These are phyloP conservation scores for Galbula dea DNA, from an alignment of 2,113 vertebrate genomes.

Conservation along the genomic window DNA sequence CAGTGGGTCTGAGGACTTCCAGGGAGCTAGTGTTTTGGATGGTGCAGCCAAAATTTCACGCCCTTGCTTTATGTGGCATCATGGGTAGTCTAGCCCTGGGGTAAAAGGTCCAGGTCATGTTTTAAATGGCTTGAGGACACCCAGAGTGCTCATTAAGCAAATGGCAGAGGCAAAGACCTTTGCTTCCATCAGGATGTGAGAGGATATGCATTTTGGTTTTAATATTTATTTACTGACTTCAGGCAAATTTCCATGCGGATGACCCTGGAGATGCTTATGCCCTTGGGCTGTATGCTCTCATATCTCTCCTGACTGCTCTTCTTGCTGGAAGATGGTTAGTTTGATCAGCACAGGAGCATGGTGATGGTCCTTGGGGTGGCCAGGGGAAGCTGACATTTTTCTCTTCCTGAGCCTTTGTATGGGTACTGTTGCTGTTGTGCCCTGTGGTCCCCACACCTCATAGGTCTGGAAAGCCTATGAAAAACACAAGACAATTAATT, in stretches of 20 bases:
- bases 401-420: neutral
- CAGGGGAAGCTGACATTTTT: neutral
- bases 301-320: neutral
- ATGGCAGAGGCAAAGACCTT: neutral
- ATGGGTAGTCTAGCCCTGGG: neutral
- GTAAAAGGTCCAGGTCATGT: slow-evolving; percentile 34
- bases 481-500: neutral
- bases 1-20: neutral
- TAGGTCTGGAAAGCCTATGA: neutral
- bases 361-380: neutral
- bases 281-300: neutral
- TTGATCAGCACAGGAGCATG: neutral
- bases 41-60: neutral
- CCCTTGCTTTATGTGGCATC: neutral
- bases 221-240: neutral
- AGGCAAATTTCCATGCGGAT: neutral
- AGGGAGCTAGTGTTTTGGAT: neutral
- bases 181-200: neutral
- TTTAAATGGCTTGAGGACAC: slow-evolving; percentile 34
- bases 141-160: neutral
- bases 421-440: neutral
- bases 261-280: neutral
- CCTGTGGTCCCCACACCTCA: fast-evolving
- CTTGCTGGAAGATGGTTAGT: neutral
- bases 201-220: neutral